Conservation (phyloP, 2,113 vertebrate genomes). For the Azemiops feae region DNA sequence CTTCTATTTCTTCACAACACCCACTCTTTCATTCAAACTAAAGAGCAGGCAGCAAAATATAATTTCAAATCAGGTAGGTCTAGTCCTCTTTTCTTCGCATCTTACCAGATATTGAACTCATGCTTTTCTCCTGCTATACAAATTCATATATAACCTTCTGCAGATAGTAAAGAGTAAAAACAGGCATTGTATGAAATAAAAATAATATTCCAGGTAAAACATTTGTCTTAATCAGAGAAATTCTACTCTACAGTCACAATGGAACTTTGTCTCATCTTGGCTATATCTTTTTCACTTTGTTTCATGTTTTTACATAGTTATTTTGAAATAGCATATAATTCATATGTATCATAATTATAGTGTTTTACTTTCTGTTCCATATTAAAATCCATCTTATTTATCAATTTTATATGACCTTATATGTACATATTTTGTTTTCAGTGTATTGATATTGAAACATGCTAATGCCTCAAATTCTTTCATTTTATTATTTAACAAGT, state of each 20-base stretch:
- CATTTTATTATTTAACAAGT: too few relatives aligned
- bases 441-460: too few relatives aligned
- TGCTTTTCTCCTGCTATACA: neutral
- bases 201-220: neutral
- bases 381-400: too few relatives aligned
- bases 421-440: too few relatives aligned
- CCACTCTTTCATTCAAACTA: neutral
- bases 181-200: neutral
- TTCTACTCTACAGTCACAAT: too few relatives aligned
- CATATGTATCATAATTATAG: too few relatives aligned
- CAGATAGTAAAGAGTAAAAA: neutral
- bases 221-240: neutral
- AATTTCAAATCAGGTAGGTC: neutral
- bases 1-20: neutral
- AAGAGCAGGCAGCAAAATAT: neutral
- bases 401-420: too few relatives aligned
- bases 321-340: too few relatives aligned
- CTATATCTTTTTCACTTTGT: too few relatives aligned
- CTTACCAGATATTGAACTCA: neutral
- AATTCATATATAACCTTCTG: neutral
- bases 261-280: neutral
- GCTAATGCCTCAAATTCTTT: too few relatives aligned
- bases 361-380: too few relatives aligned
- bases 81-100: neutral
- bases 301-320: too few relatives aligned